phyloP scores from a whole-genome alignment of 2,888 invertebrate genomes.

The Diplolepis rosae region DNA sequence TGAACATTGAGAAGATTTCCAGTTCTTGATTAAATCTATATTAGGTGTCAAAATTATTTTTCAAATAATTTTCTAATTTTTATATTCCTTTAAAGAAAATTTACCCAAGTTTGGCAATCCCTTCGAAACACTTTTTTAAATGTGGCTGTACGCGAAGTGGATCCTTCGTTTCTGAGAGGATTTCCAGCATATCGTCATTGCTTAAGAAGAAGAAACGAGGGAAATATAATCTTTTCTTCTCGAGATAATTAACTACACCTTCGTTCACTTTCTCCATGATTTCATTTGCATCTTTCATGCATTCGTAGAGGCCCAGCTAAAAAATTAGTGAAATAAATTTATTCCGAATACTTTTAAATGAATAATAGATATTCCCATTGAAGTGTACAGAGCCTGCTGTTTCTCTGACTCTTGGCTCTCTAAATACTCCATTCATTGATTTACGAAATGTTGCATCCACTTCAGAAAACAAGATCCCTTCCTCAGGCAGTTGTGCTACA shows the following conservation, averaged over 20 bases:
- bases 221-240: slow-evolving; percentile 88
- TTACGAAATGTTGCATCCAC: slow-evolving; percentile 82
- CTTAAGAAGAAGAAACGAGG: slow-evolving; percentile 93
- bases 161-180: slow-evolving; percentile 91
- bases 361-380: not conserved
- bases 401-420: slow-evolving; percentile 80
- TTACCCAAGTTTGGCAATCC: slow-evolving; percentile 81
- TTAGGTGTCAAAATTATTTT: no score
- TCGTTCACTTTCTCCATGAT: slow-evolving; percentile 88
- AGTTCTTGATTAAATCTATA: slow-evolving; percentile 80
- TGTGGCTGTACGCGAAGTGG: slow-evolving; percentile 89
- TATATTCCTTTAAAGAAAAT: not conserved
- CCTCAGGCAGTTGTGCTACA: slow-evolving; percentile 89
- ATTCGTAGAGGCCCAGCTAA: slow-evolving; percentile 80
- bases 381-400: slow-evolving; percentile 77
- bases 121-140: slow-evolving; percentile 91
- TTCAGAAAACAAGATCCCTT: slow-evolving; percentile 85
- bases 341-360: not conserved
- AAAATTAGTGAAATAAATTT: slow-evolving; percentile 10
- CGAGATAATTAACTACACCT: slow-evolving; percentile 87
- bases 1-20: slow-evolving; percentile 86
- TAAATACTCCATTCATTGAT: slow-evolving; percentile 79
- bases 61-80: not conserved
- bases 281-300: slow-evolving; percentile 80
- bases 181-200: slow-evolving; percentile 92